Conservation (phyloP, 2,888 invertebrate genomes). For the Harpagoxenus sublaevis region DNA sequence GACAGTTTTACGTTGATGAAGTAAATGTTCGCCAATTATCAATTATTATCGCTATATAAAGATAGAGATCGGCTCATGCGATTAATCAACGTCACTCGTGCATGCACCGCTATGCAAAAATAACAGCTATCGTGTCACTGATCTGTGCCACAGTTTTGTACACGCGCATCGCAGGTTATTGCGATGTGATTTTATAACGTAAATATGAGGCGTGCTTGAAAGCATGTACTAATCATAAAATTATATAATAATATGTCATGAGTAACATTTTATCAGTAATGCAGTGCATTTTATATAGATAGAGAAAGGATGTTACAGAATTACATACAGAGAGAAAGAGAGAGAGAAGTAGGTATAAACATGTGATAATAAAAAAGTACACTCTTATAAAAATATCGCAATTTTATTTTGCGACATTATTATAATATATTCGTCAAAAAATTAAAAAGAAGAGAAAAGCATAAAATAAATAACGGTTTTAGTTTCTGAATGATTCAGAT, state of each 20-base stretch:
- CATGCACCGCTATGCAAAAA: conserved; percentile 14
- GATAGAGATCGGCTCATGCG: conserved; percentile 21
- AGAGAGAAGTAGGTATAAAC: background rate
- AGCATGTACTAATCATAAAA: conserved; percentile 31
- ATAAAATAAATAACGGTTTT: background rate
- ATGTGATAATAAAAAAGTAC: background rate
- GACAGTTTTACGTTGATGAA: background rate
- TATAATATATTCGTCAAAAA: background rate
- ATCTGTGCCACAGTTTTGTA: background rate
- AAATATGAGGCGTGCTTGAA: conserved; percentile 44
- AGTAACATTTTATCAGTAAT: conserved; percentile 13
- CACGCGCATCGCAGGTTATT: background rate
- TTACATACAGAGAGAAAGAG: background rate
- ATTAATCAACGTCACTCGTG: conserved; percentile 44
- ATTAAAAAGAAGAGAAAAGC: background rate
- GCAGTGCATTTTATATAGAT: conserved; percentile 7
- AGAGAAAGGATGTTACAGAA: background rate
- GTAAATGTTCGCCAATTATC: conserved; percentile 29
- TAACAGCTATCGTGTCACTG: conserved; percentile 26
- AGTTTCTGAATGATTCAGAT: background rate
- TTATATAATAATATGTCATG: conserved; percentile 30
- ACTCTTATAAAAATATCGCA: background rate
- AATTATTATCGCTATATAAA: conserved; percentile 33
- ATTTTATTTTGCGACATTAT: background rate
- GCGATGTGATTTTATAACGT: conserved; percentile 13